Conservation (phyloP, 2,888 invertebrate genomes). For the Eremobia ochroleuca region DNA sequence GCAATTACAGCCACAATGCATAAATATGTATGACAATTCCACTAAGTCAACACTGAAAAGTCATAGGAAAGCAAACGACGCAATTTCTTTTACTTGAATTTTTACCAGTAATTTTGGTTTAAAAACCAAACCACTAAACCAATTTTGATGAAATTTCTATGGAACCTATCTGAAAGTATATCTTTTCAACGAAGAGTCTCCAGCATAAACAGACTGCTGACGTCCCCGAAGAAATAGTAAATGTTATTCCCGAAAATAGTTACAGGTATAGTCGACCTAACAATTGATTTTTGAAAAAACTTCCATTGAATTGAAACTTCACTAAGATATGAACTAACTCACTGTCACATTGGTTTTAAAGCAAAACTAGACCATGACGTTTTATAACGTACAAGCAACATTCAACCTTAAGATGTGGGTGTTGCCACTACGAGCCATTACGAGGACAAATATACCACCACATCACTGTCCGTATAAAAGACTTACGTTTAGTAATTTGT, state of each 20-base stretch:
- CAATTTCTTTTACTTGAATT: too few relatives aligned
- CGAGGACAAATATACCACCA: not conserved
- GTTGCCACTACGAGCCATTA: not conserved
- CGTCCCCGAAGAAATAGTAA: too few relatives aligned
- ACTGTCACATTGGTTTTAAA: not conserved
- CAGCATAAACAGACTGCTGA: too few relatives aligned
- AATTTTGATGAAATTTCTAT: too few relatives aligned
- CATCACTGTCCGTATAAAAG: not conserved
- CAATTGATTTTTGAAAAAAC: not conserved
- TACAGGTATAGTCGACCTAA: not conserved
- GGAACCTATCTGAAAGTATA: too few relatives aligned
- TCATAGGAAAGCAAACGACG: too few relatives aligned
- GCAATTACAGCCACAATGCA: too few relatives aligned
- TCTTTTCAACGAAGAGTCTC: too few relatives aligned
- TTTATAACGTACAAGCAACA: not conserved
- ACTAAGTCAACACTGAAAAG: too few relatives aligned
- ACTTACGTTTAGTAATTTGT: constrained; percentile 7
- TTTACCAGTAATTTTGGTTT: too few relatives aligned
- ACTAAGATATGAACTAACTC: not conserved
- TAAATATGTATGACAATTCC: too few relatives aligned
- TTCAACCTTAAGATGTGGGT: not conserved
- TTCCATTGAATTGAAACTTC: not conserved
- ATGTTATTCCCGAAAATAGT: not conserved
- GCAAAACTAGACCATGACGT: not conserved
- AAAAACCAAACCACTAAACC: too few relatives aligned